Percentiles rank a stretch among this genome's conserved stretches.
phyloP scores from a whole-genome alignment of 2,888 invertebrate species.

The Pimpla rufipes region DNA sequence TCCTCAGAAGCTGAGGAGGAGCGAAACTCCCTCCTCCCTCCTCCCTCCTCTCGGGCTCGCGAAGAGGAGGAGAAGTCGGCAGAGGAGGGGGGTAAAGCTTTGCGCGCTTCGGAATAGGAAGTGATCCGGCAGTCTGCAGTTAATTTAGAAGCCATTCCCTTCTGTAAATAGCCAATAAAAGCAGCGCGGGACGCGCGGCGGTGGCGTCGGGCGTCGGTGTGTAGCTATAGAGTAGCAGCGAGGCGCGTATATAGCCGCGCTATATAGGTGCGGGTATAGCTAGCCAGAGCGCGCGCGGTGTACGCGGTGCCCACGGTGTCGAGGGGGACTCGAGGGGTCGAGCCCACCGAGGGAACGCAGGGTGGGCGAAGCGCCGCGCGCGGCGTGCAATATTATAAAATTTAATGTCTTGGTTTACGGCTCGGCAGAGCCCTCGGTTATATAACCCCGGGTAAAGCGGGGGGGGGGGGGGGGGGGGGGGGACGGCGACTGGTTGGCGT shows the following conservation, averaged over 20 bases:
- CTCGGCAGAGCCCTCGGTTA: conserved; percentile 80
- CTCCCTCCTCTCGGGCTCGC: not conserved
- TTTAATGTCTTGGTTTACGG: conserved; percentile 85
- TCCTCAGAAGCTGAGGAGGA: too few species aligned
- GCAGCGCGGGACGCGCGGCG: conserved; percentile 68
- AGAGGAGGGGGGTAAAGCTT: conserved; percentile 43
- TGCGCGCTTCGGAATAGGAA: conserved; percentile 68
- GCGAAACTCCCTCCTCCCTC: too few species aligned
- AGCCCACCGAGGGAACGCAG: conserved; percentile 16
- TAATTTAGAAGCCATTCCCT: conserved; percentile 85
- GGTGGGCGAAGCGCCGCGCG: conserved; percentile 70
- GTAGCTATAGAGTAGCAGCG: conserved; percentile 22
- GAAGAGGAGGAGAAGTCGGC: too few species aligned
- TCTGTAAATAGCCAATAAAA: conserved; percentile 86
- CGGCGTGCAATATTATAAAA: conserved; percentile 84
- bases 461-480: too few species aligned
- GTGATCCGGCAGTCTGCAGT: conserved; percentile 84
- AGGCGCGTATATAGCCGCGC: not conserved
- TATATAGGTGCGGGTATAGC: too few species aligned
- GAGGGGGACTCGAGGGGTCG: conserved; percentile 71
- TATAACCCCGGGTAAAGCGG: conserved; percentile 75
- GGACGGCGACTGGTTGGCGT: too few species aligned
- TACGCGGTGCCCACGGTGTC: conserved; percentile 45
- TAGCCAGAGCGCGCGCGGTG: conserved; percentile 7
- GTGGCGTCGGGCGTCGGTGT: conserved; percentile 53